A percentile compares a stretch with the other conserved stretches of the same genome.
phyloP scores from a whole-genome alignment of 2,113 vertebrate species.

The Paramisgurnus dabryanus region DNA sequence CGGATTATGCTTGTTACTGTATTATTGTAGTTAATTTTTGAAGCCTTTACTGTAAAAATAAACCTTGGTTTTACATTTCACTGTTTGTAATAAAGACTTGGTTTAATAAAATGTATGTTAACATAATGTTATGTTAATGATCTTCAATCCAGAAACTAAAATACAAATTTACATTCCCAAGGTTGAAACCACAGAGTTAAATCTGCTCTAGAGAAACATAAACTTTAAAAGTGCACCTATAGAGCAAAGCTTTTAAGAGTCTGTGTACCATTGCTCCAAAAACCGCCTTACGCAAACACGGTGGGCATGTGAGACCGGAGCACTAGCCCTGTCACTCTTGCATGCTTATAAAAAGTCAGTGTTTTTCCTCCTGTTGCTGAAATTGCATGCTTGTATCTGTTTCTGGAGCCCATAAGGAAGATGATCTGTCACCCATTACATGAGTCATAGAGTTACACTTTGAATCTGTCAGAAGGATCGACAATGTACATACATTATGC shows the following conservation, averaged over 20 bases:
- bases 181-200: background rate
- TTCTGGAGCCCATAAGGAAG: background rate
- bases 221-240: background rate
- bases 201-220: background rate
- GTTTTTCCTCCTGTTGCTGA: background rate
- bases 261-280: constrained; percentile 15
- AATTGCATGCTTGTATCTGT: background rate
- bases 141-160: too few species aligned
- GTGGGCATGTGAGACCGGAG: constrained; percentile 8
- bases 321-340: background rate
- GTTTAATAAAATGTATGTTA: too few species aligned
- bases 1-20: too few species aligned
- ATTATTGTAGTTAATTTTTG: too few species aligned
- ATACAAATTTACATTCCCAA: too few species aligned
- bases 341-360: constrained; percentile 14
- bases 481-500: too few species aligned
- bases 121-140: too few species aligned
- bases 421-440: too few species aligned
- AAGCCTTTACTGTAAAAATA: too few species aligned
- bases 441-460: background rate
- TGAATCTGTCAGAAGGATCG: too few species aligned
- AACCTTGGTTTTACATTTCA: too few species aligned
- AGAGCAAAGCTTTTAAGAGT: background rate
- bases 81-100: too few species aligned
- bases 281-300: constrained; percentile 46